Percentiles rank a stretch among this genome's conserved stretches.
These are phyloP conservation scores for Nyctibius grandis DNA, from an alignment of 2,797 vertebrate species.

Conservation along the genomic window DNA sequence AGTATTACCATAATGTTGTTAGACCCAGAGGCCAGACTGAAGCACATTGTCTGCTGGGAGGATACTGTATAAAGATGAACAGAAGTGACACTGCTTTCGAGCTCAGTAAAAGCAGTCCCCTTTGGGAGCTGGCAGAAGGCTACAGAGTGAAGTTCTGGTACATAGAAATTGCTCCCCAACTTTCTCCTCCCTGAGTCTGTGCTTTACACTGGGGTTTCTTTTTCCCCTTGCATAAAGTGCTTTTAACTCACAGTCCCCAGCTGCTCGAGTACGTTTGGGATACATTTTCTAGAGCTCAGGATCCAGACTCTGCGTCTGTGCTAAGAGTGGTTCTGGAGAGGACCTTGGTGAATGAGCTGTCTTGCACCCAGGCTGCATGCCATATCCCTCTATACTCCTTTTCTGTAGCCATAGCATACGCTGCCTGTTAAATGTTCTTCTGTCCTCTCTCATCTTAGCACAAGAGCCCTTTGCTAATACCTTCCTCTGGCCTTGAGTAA, in stretches of 20 bases:
- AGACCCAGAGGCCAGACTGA: neutral
- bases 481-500: neutral
- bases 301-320: neutral
- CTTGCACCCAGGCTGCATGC: neutral
- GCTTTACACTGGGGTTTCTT: fast-evolving
- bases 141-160: neutral
- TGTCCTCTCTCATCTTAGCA: neutral
- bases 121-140: neutral
- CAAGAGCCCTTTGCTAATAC: neutral
- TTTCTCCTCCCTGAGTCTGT: neutral
- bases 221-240: neutral
- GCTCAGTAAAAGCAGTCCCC: neutral
- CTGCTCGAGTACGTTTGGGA: neutral
- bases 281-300: neutral
- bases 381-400: neutral
- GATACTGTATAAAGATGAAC: neutral
- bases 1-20: neutral
- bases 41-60: neutral
- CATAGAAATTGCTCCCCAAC: neutral
- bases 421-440: neutral
- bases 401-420: fast-evolving
- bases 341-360: neutral
- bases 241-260: neutral
- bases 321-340: neutral
- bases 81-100: neutral